Conservation (phyloP, 2,113 vertebrate genomes). For the Butorides virescens region DNA sequence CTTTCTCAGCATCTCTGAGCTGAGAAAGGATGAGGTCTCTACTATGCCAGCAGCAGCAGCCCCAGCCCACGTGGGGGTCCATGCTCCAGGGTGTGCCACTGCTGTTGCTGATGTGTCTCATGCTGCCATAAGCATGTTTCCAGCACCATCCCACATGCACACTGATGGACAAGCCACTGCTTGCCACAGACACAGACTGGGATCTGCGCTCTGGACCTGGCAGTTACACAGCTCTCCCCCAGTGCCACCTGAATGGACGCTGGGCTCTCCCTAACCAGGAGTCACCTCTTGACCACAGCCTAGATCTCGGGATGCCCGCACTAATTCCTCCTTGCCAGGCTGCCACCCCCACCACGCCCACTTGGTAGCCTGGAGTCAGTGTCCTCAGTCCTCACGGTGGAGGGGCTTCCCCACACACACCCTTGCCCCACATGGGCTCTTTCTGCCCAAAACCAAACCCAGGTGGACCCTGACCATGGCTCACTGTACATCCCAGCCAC, state of each 20-base stretch:
- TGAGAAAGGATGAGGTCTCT: background rate
- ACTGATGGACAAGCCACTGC: background rate
- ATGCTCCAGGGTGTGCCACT: background rate
- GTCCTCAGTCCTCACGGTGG: too few relatives aligned
- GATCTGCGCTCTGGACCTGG: background rate
- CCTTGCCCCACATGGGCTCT: too few relatives aligned
- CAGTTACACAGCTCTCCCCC: background rate
- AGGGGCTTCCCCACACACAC: fast-evolving
- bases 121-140: background rate
- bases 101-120: background rate
- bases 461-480: too few relatives aligned
- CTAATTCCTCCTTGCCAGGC: background rate
- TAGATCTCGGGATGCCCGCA: background rate
- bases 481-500: background rate
- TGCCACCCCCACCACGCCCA: background rate
- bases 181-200: background rate
- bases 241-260: background rate
- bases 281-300: background rate
- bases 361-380: fast-evolving
- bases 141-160: background rate
- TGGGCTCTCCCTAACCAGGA: background rate
- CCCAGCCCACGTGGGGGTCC: background rate
- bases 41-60: background rate
- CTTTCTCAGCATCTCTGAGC: background rate
- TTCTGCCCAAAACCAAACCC: background rate